A percentile compares a stretch with the other conserved stretches of the same genome.
phyloP scores from a whole-genome alignment of 2,113 vertebrate genomes.

The Mastomys natalensis region DNA sequence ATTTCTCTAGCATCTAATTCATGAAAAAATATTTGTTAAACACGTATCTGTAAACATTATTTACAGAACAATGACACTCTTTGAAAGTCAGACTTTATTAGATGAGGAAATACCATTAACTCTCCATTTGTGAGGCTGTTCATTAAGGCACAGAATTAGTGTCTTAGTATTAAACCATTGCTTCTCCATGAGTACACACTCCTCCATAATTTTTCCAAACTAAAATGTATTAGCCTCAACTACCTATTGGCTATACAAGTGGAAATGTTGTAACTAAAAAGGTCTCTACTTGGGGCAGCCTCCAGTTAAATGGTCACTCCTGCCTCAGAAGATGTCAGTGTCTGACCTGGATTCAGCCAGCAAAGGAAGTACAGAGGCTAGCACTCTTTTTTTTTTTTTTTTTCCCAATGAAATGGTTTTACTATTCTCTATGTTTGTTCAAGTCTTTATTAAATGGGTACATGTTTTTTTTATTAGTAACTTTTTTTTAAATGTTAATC shows the following conservation, averaged over 20 bases:
- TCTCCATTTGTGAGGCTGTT: background rate
- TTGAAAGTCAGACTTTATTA: slow-evolving; percentile 9
- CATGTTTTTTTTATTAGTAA: no score
- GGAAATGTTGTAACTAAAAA: background rate
- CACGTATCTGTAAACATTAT: no score
- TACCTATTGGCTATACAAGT: slow-evolving; percentile 34
- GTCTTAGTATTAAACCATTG: background rate
- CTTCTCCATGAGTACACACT: background rate
- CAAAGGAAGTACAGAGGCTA: background rate
- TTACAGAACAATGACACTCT: background rate
- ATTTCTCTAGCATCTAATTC: background rate
- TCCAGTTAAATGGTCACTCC: background rate
- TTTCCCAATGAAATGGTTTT: no score
- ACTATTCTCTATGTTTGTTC: no score
- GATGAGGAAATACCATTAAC: background rate
- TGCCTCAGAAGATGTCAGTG: background rate
- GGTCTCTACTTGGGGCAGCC: background rate
- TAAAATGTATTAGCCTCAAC: slow-evolving; percentile 6
- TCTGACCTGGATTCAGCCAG: background rate
- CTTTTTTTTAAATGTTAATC: no score
- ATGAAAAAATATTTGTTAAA: background rate
- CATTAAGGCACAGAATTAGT: background rate
- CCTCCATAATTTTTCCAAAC: slow-evolving; percentile 5
- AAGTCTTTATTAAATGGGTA: no score
- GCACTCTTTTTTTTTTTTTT: no score